A percentile compares a stretch with the other conserved stretches of the same genome.
These are phyloP conservation scores for Paradoxurus hermaphroditus DNA, from an alignment of 2,113 vertebrate species.

Conservation along the genomic window DNA sequence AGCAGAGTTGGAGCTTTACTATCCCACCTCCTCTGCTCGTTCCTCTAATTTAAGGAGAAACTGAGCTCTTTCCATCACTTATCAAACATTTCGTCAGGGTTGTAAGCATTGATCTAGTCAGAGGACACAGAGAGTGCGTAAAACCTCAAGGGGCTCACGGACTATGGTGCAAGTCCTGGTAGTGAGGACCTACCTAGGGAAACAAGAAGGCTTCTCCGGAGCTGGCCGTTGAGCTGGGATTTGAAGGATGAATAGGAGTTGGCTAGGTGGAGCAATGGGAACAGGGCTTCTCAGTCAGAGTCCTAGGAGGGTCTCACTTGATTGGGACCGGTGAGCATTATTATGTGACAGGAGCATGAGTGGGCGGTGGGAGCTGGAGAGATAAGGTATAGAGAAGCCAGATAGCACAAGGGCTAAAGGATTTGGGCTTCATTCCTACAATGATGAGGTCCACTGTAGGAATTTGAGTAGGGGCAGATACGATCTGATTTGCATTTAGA, in stretches of 20 bases:
- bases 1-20: not conserved
- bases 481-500: not conserved
- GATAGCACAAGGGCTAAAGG: not conserved
- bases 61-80: not conserved
- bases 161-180: not conserved
- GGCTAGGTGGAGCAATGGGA: not conserved
- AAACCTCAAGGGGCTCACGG: not conserved
- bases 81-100: not conserved
- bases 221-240: not conserved
- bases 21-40: not conserved
- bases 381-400: not conserved
- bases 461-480: not conserved
- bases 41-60: not conserved
- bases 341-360: not conserved
- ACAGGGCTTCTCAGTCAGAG: not conserved
- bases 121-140: not conserved
- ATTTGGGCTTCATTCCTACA: not conserved
- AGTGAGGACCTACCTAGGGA: not conserved
- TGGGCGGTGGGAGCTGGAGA: not conserved
- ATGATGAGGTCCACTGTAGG: not conserved
- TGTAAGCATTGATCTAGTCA: not conserved
- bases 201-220: not conserved
- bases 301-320: not conserved
- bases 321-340: not conserved
- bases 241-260: constrained; percentile 10